Percentiles rank a stretch among this genome's conserved stretches.
Conservation (phyloP, 1,140 invertebrate species). For the Drosophila parvula region DNA sequence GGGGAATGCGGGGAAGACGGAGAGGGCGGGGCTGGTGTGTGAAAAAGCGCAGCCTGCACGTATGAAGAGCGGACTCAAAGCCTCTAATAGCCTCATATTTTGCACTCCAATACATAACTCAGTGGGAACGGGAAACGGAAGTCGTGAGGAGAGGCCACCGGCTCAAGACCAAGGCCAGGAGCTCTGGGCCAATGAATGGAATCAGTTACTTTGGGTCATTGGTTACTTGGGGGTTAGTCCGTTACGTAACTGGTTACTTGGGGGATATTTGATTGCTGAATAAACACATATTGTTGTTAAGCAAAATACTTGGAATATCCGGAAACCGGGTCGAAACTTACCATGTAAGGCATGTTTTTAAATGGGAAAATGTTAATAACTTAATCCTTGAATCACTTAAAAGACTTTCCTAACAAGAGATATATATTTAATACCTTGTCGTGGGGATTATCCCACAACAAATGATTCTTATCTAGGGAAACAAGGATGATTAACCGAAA, state of each 20-base stretch:
- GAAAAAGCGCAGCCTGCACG: constrained; percentile 79
- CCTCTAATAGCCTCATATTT: constrained; percentile 74
- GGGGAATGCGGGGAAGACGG: not conserved
- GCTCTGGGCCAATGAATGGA: constrained; percentile 34
- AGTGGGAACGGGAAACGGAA: constrained; percentile 26
- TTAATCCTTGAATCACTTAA: not conserved
- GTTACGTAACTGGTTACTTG: not conserved
- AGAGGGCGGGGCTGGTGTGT: constrained; percentile 41
- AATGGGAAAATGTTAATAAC: not conserved
- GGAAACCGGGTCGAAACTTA: no score
- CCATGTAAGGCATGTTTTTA: no score
- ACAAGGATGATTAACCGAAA: constrained; percentile 1
- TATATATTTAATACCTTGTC: not conserved
- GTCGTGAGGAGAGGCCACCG: not conserved
- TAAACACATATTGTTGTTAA: not conserved
- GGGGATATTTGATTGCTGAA: no score
- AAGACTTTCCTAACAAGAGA: not conserved
- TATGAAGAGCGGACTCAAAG: constrained; percentile 45
- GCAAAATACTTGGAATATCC: not conserved
- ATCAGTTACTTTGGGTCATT: constrained; percentile 8
- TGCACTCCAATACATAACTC: constrained; percentile 63
- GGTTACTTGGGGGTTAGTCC: not conserved
- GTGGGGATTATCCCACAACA: not conserved
- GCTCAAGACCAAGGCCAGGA: constrained; percentile 52
- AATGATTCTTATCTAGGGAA: not conserved